Conservation (phyloP, 2,113 vertebrate species). For the Phoenicopterus ruber region DNA sequence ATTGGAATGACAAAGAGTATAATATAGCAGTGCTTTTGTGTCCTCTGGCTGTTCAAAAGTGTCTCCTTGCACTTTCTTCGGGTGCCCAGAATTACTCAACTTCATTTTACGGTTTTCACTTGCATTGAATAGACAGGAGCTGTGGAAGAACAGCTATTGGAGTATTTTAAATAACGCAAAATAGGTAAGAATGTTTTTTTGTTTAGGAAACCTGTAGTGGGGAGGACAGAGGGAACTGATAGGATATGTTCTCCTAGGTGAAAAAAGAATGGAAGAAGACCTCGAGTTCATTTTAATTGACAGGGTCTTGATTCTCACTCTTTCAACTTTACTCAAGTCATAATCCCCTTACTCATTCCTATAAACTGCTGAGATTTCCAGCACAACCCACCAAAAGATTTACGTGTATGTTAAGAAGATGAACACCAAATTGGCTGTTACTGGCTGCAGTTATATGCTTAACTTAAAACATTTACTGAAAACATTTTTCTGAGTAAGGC, state of each 20-base stretch:
- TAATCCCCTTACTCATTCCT: not conserved
- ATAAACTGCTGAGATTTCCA: not conserved
- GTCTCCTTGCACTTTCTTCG: constrained; percentile 66
- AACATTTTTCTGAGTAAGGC: not conserved
- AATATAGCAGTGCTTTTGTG: constrained; percentile 56
- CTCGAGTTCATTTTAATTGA: not conserved
- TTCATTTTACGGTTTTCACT: constrained; percentile 68
- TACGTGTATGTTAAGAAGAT: not conserved
- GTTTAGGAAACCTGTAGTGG: not conserved
- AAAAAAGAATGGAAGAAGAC: not conserved
- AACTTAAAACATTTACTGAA: not conserved
- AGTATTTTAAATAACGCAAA: constrained; percentile 41
- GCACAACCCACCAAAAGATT: not conserved
- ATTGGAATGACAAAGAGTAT: constrained; percentile 72
- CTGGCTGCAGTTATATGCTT: not conserved
- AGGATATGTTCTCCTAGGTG: not conserved
- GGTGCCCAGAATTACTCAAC: constrained; percentile 74
- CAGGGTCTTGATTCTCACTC: not conserved
- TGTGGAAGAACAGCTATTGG: constrained; percentile 49
- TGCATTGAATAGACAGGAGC: constrained; percentile 71
- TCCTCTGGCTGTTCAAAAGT: constrained; percentile 70
- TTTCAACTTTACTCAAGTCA: not conserved
- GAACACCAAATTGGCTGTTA: not conserved
- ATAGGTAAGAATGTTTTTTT: constrained; percentile 13
- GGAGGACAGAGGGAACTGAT: not conserved